Percentiles rank a stretch among this genome's conserved stretches.
Conservation (phyloP, 1,140 invertebrate genomes). For the Papilio polyxenes region DNA sequence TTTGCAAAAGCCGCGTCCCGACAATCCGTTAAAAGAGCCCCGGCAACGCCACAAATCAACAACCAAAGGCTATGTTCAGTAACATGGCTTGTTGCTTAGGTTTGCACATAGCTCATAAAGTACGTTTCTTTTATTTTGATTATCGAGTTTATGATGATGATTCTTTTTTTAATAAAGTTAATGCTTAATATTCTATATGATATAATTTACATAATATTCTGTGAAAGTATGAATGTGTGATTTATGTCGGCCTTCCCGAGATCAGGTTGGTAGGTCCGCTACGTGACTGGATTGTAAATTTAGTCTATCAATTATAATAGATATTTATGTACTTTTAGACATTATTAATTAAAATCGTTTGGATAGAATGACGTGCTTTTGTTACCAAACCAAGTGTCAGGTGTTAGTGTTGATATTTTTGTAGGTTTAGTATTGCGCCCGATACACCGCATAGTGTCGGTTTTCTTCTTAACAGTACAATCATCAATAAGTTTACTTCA, state of each 20-base stretch:
- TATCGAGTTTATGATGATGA: neutral
- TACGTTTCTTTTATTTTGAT: neutral
- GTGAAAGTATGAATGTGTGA: neutral
- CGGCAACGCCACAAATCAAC: constrained; percentile 68
- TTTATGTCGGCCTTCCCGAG: neutral
- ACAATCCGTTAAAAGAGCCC: constrained; percentile 61
- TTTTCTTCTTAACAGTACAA: neutral
- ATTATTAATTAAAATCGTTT: too few species aligned
- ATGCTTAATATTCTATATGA: neutral
- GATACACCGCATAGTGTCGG: too few species aligned
- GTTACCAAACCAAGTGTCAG: too few species aligned
- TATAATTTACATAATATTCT: neutral
- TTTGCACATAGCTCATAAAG: neutral
- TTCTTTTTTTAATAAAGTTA: neutral
- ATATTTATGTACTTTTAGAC: neutral
- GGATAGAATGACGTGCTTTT: too few species aligned
- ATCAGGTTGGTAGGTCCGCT: neutral
- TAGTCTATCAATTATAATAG: neutral
- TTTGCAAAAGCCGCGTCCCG: constrained; percentile 55
- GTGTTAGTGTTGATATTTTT: too few species aligned
- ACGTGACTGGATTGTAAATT: neutral
- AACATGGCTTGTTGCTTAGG: neutral
- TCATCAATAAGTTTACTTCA: neutral
- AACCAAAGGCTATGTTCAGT: constrained; percentile 25
- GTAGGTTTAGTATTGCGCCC: too few species aligned